Conservation (phyloP, 2,888 invertebrate genomes). For the Polia nebulosa region DNA sequence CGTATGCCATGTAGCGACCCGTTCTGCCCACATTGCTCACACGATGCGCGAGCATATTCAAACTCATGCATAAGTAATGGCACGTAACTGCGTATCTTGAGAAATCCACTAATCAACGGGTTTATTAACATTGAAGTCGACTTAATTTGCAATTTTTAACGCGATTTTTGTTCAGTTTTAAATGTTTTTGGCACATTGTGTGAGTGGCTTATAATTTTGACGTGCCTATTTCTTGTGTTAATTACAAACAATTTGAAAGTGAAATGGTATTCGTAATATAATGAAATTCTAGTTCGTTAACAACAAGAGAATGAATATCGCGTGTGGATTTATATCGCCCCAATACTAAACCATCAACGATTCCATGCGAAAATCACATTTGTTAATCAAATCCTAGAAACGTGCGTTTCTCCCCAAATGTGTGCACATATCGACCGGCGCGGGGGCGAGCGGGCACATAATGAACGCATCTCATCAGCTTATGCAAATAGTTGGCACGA, state of each 20-base stretch:
- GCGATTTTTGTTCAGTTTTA: background rate
- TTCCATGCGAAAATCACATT: conserved; percentile 29
- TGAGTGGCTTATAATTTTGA: background rate
- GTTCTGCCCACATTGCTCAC: background rate
- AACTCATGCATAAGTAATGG: conserved; percentile 40
- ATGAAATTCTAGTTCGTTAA: background rate
- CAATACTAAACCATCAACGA: background rate
- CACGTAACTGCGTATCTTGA: conserved; percentile 33
- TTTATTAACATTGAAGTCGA: background rate
- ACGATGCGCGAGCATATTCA: background rate
- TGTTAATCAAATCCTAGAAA: conserved; percentile 38
- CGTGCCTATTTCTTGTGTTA: background rate
- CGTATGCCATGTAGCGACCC: background rate
- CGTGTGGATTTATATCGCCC: background rate
- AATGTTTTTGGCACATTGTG: conserved; percentile 18
- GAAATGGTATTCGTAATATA: background rate
- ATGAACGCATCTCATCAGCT: conserved; percentile 79
- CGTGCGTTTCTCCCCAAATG: conserved; percentile 35
- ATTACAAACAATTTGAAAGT: background rate
- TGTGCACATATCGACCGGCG: conserved; percentile 49
- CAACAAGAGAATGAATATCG: background rate
- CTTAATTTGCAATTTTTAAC: background rate
- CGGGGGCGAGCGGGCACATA: conserved; percentile 53
- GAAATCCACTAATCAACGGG: background rate
- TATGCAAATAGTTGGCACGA: conserved; percentile 76